Percentiles rank a stretch among this genome's conserved stretches.
phyloP scores from a whole-genome alignment of 2,888 invertebrate species.

The Melangyna quadrimaculata region DNA sequence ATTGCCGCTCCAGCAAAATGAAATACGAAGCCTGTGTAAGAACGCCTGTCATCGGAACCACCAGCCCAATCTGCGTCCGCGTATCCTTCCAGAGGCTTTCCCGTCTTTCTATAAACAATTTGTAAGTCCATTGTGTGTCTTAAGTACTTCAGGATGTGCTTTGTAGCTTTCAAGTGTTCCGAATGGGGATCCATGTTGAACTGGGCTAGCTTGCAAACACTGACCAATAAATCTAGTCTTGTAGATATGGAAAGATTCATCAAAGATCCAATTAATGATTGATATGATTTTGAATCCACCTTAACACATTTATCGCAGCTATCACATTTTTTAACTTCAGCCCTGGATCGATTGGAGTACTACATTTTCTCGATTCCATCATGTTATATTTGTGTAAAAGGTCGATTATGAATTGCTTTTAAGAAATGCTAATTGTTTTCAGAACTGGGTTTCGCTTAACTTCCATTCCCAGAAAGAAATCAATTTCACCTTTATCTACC shows the following conservation, averaged over 20 bases:
- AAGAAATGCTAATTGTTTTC: background rate
- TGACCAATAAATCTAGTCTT: background rate
- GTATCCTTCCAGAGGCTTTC: conserved; percentile 3
- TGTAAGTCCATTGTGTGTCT: too few relatives aligned
- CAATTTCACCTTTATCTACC: background rate
- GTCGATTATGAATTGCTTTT: background rate
- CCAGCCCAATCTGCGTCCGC: conserved; percentile 64
- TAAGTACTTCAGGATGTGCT: too few relatives aligned
- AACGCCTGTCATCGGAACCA: conserved; percentile 36
- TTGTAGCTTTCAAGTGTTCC: too few relatives aligned
- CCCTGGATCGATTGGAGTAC: too few relatives aligned
- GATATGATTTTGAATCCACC: background rate
- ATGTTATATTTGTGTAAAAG: background rate
- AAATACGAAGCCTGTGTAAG: conserved; percentile 49
- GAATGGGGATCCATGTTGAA: too few relatives aligned
- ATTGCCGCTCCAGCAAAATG: conserved; percentile 33
- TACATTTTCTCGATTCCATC: too few relatives aligned
- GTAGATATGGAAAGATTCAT: background rate
- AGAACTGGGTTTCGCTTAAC: background rate
- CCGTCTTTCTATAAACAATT: too few relatives aligned
- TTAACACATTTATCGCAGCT: background rate
- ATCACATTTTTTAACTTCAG: too few relatives aligned
- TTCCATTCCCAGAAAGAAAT: background rate
- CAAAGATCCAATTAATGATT: background rate
- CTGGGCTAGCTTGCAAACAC: background rate